Evolutionary conservation across 2,113 vertebrate genomes (phyloP).

Genomic region (Regulus satrapa): DNA sequence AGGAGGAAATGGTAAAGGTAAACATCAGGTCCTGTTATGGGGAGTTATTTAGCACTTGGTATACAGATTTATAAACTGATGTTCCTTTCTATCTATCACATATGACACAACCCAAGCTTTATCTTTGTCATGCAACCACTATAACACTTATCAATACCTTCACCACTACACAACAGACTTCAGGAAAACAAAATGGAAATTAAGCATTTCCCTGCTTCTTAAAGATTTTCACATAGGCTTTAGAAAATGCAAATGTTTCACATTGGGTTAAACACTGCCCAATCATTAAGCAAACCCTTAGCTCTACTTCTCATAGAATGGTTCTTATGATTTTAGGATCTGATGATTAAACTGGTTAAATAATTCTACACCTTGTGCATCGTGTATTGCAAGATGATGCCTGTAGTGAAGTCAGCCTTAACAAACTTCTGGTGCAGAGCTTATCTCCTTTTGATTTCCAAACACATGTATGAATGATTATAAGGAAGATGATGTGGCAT

Average conservation of each 20-base stretch:
- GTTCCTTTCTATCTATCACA: neutral
- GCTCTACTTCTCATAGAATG: neutral
- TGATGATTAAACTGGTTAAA: neutral
- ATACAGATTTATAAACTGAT: neutral
- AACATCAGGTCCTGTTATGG: neutral
- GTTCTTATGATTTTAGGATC: neutral
- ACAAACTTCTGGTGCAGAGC: neutral
- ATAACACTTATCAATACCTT: neutral
- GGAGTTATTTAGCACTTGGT: neutral
- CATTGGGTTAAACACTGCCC: neutral
- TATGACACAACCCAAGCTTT: neutral
- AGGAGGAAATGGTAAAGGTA: neutral
- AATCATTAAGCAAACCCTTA: neutral
- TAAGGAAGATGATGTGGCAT: neutral
- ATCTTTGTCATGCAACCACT: neutral
- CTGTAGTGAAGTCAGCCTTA: neutral
- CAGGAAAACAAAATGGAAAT: neutral
- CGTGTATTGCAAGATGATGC: neutral
- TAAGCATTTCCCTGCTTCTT: neutral
- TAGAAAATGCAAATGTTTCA: neutral
- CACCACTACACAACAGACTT: neutral
- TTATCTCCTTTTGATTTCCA: neutral
- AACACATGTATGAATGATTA: neutral
- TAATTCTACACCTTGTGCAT: neutral
- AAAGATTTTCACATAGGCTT: neutral